phyloP scores from a whole-genome alignment of 2,888 invertebrate genomes.

The Cepaea hortensis region DNA sequence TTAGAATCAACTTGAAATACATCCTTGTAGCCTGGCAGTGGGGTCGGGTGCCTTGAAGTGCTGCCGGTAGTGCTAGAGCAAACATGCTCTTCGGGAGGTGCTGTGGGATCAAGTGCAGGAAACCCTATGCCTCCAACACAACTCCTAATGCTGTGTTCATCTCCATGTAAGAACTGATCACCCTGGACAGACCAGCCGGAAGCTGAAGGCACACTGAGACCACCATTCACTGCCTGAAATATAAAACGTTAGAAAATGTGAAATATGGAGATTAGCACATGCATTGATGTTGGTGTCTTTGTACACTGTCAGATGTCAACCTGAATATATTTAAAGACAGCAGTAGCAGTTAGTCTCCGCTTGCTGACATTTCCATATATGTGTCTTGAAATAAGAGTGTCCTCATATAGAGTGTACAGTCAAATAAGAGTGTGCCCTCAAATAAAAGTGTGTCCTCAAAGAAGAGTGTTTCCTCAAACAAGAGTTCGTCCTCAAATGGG shows the following conservation, averaged over 20 bases:
- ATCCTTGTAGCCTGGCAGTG: constrained; percentile 1
- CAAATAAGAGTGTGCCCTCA: too few species aligned
- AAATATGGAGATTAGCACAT: too few species aligned
- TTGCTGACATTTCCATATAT: too few species aligned
- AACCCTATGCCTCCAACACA: background rate
- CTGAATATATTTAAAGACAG: too few species aligned
- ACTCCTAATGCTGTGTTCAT: background rate
- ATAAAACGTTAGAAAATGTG: background rate
- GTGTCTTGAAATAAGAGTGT: too few species aligned
- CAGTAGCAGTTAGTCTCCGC: too few species aligned
- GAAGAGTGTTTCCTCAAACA: too few species aligned
- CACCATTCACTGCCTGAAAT: constrained; percentile 11
- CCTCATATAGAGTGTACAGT: too few species aligned
- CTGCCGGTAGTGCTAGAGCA: background rate
- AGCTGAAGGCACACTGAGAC: background rate
- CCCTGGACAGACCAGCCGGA: background rate
- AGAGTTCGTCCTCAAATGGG: too few species aligned
- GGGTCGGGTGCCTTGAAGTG: background rate
- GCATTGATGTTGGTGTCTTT: too few species aligned
- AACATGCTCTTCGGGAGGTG: background rate
- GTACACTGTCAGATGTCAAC: too few species aligned
- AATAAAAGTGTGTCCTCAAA: too few species aligned
- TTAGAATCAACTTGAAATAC: background rate
- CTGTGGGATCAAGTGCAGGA: constrained; percentile 9
- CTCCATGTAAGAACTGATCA: background rate